phyloP scores from a whole-genome alignment of 2,888 invertebrate species.

The Erebia aethiops region DNA sequence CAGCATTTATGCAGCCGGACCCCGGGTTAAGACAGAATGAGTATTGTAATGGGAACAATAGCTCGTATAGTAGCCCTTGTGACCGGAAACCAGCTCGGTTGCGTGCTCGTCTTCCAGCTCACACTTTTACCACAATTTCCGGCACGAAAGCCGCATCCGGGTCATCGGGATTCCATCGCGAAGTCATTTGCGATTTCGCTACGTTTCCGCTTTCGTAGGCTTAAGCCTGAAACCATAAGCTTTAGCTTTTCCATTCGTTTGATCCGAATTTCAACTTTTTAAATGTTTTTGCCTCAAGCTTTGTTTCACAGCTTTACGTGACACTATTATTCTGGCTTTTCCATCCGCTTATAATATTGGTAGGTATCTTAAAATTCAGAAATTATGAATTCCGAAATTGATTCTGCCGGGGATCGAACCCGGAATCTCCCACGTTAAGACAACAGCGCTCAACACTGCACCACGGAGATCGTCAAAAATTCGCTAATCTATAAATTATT shows the following conservation, averaged over 20 bases:
- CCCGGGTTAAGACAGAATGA: not conserved
- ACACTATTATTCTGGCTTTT: too few species aligned
- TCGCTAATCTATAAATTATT: too few species aligned
- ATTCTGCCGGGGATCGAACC: too few species aligned
- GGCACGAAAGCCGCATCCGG: slow-evolving; percentile 9
- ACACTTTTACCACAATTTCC: slow-evolving; percentile 10
- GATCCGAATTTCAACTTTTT: too few species aligned
- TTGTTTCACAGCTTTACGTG: not conserved
- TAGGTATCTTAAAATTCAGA: too few species aligned
- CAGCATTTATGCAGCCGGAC: too few species aligned
- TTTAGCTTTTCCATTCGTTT: not conserved
- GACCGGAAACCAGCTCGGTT: not conserved
- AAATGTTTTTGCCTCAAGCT: too few species aligned
- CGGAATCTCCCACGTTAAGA: too few species aligned
- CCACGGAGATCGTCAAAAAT: too few species aligned
- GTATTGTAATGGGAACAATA: not conserved
- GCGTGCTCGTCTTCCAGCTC: not conserved
- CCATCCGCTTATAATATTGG: too few species aligned
- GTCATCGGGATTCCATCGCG: slow-evolving; percentile 15
- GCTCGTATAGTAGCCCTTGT: not conserved
- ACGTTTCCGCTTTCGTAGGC: not conserved
- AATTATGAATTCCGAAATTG: too few species aligned
- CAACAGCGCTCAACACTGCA: too few species aligned
- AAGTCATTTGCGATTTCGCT: slow-evolving; percentile 11
- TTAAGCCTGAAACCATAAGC: not conserved